Evolutionary conservation across 2,797 vertebrate species (phyloP), one percentile per base, ranked within the genome.

Genomic region (Sebastes hopkinsi): DNA sequence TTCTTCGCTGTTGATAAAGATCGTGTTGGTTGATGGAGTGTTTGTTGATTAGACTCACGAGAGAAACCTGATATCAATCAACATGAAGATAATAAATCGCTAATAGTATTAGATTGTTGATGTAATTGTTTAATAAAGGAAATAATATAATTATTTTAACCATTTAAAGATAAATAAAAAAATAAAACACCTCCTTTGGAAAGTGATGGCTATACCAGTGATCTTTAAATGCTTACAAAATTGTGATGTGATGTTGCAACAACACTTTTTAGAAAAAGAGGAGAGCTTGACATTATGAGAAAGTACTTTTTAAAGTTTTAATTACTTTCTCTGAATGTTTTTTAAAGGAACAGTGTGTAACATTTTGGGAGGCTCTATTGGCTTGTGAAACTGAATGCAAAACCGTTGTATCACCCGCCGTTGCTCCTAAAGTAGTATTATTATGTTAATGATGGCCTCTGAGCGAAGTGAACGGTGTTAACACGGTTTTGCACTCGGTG

Each of bases 1-100:
- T 88, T 91, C 76, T 90, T 80, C 67, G 77, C 62, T 76, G 87
- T 80, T 88, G 65, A 89, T 90, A 75, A 84, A 80, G 73, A 88
- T 77, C 25, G 34, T 56, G 66, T 74, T 73, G 59, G 60, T 67
- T 92, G 87, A 88, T 89, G 58, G 55, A 89, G 69, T 59, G 82
- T 83, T 84, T 84, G 59, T 79, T 88, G 79, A 91, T 88, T 84
- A 70, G 29, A 66, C 67, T 77, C 72, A 55, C 3, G 1, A 72
- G 65, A 55, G 36, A 82, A 83, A 72, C 55, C 23, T 72, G 62
- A 80, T 77, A 64, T 79, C 34, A 87, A 85, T 88, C 84, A 87
- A 50, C 50, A 56, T 46, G 22, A 16, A 79, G 50, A 79, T 58
- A 80, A 75, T 69, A 75, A 82, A 86, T 52, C 3, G 3, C 29